A percentile compares a stretch with the other conserved stretches of the same genome.
phyloP scores from a whole-genome alignment of 2,113 vertebrate genomes.

The Microcebus griseorufus region DNA sequence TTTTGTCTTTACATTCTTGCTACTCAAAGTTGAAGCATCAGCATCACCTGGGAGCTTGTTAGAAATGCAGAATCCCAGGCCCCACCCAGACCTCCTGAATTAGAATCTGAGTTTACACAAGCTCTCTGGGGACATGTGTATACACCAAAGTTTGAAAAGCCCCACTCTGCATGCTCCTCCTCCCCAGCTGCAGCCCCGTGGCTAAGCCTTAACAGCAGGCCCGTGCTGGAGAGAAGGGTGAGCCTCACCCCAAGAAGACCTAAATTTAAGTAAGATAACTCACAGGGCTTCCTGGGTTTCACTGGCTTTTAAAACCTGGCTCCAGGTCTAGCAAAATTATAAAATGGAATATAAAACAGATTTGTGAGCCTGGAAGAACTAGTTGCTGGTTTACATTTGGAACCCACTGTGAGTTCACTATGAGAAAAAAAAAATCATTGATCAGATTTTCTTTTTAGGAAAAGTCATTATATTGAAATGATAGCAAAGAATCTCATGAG shows the following conservation, averaged over 20 bases:
- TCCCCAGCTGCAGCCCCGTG: background rate
- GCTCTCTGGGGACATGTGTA: background rate
- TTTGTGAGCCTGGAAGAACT: background rate
- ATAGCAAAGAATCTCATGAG: background rate
- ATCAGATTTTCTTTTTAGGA: background rate
- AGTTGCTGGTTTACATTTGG: background rate
- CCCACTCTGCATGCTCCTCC: background rate
- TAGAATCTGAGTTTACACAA: background rate
- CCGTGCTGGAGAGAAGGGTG: background rate
- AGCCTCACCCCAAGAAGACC: background rate
- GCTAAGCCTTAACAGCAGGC: background rate
- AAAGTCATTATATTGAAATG: background rate
- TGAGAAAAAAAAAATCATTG: background rate
- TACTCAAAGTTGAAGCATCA: background rate
- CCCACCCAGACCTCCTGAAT: background rate
- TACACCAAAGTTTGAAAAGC: background rate
- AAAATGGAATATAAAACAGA: background rate
- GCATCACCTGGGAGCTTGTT: background rate
- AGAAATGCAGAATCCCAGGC: background rate
- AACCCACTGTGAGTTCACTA: background rate
- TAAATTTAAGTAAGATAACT: background rate
- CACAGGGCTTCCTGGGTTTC: background rate
- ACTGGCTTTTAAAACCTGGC: background rate
- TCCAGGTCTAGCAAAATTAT: background rate
- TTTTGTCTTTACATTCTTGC: background rate